Percentiles rank a stretch among this genome's conserved stretches.
phyloP scores from a whole-genome alignment of 2,797 vertebrate genomes.

The Phrynocephalus vlangalii region DNA sequence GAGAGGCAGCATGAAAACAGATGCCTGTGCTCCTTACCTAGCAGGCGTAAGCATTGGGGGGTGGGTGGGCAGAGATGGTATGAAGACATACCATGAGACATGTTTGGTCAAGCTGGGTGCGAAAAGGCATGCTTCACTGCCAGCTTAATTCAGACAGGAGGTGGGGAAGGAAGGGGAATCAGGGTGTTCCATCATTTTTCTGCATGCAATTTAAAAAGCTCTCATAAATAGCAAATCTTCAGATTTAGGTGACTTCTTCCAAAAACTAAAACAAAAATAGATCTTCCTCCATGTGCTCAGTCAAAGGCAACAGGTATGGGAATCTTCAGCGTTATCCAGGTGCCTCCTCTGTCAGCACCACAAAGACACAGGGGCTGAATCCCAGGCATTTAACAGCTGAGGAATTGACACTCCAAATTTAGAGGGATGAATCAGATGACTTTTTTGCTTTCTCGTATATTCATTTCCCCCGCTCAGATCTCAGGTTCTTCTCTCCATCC shows the following conservation, averaged over 20 bases:
- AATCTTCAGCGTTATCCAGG: neutral
- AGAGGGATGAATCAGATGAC: neutral
- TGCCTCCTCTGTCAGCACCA: neutral
- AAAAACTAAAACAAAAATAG: neutral
- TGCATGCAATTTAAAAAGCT: neutral
- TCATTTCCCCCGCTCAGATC: neutral
- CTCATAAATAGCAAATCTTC: no score
- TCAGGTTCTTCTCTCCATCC: neutral
- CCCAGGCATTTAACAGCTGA: no score
- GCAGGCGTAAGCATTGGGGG: neutral
- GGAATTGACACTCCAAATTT: neutral
- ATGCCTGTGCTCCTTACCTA: neutral
- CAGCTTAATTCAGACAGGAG: neutral
- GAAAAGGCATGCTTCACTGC: neutral
- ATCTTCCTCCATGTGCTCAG: neutral
- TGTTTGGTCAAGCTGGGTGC: neutral
- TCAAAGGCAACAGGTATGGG: neutral
- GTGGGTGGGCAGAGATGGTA: no score
- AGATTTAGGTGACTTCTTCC: no score
- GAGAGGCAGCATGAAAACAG: neutral
- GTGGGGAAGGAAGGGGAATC: neutral
- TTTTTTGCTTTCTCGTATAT: neutral
- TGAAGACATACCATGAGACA: neutral
- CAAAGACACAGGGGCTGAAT: neutral
- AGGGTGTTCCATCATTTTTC: neutral